Evolutionary conservation across 2,888 invertebrate species (phyloP).

Genomic region (Penaeus monodon): DNA sequence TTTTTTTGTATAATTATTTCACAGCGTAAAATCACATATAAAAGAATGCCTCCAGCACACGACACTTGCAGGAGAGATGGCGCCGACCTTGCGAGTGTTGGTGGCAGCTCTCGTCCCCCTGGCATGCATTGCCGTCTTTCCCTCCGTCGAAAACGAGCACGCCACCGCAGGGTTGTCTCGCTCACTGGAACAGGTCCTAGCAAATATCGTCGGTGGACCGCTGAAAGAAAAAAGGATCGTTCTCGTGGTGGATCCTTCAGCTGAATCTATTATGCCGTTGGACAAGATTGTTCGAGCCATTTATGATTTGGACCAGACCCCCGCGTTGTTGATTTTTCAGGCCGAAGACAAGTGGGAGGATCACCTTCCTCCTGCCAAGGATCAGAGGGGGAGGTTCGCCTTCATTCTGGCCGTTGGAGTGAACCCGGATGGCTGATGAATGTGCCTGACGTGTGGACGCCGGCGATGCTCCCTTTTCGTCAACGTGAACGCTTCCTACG

Average conservation of each 20-base stretch:
- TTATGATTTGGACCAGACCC: neutral
- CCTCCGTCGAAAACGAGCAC: no score
- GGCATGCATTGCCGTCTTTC: neutral
- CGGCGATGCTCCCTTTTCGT: conserved; percentile 8
- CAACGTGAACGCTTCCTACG: conserved; percentile 21
- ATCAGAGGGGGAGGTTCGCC: conserved; percentile 15
- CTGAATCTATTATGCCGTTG: neutral
- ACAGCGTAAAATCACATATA: no score
- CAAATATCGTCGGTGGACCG: conserved; percentile 21
- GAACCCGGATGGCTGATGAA: conserved; percentile 21
- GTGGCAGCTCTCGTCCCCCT: neutral
- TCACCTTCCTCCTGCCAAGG: conserved; percentile 4
- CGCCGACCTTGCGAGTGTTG: neutral
- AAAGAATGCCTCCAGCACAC: no score
- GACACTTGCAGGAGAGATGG: neutral
- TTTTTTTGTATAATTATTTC: no score
- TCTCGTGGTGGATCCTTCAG: conserved; percentile 26
- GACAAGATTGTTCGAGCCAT: neutral
- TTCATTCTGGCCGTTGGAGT: neutral
- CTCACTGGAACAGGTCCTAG: conserved; percentile 1
- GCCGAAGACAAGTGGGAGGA: conserved; percentile 17
- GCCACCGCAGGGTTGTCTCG: neutral
- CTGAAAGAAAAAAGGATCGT: conserved; percentile 25
- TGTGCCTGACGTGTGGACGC: conserved; percentile 8
- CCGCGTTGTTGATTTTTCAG: conserved; percentile 13